Percentiles rank a stretch among this genome's conserved stretches.
Conservation (phyloP, 2,797 vertebrate species). For the Choloepus didactylus region DNA sequence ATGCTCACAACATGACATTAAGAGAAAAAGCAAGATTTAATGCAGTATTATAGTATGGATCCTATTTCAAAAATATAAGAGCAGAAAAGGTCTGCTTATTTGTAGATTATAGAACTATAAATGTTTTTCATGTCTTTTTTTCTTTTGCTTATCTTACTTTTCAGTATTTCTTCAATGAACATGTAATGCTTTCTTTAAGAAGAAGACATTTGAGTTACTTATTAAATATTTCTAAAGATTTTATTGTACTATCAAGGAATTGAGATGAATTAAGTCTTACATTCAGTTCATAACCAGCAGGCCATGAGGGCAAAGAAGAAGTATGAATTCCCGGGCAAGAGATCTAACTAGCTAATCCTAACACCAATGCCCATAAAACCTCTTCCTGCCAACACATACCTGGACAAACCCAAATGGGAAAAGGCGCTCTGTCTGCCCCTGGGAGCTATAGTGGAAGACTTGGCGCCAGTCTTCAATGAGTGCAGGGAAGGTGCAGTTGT, state of each 20-base stretch:
- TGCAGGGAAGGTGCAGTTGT: slow-evolving; percentile 94
- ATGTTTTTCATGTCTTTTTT: neutral
- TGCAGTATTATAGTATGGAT: neutral
- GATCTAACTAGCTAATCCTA: neutral
- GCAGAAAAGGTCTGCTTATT: neutral
- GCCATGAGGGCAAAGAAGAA: neutral
- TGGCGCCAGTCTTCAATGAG: slow-evolving; percentile 95
- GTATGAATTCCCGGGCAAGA: neutral
- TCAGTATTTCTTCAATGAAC: slow-evolving; percentile 33
- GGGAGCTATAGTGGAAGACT: slow-evolving; percentile 91
- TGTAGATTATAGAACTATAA: slow-evolving; percentile 3
- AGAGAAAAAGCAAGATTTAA: neutral
- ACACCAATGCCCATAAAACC: neutral
- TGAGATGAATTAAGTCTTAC: neutral
- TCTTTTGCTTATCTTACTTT: neutral
- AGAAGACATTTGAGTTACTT: neutral
- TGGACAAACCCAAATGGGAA: slow-evolving; percentile 98
- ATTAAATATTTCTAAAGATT: slow-evolving; percentile 1
- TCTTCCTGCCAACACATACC: slow-evolving; percentile 84
- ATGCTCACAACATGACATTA: neutral
- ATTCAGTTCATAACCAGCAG: neutral
- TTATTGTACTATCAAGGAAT: neutral
- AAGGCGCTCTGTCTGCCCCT: slow-evolving; percentile 88
- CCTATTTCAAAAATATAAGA: neutral
- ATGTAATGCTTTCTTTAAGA: neutral